Conservation (phyloP, 2,113 vertebrate genomes). For the Macrotus californicus region DNA sequence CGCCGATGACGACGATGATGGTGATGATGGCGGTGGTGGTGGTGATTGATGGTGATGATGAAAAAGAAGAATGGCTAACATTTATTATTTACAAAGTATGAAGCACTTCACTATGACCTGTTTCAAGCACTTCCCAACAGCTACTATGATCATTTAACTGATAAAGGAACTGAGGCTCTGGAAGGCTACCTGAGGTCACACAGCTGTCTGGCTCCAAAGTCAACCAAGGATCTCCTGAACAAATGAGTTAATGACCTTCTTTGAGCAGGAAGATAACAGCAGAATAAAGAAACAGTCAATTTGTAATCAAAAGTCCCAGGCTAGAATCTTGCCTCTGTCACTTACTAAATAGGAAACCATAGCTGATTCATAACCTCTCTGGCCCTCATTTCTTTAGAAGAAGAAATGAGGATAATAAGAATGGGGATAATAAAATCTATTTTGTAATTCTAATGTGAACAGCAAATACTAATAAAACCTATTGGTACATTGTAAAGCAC, state of each 20-base stretch:
- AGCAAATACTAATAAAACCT: not conserved
- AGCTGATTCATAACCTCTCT: not conserved
- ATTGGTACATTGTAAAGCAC: not conserved
- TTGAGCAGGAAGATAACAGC: not conserved
- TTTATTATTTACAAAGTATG: not conserved
- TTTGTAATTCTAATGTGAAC: not conserved
- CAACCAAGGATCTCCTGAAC: not conserved
- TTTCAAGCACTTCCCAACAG: not conserved
- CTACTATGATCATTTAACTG: not conserved
- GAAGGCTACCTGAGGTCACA: not conserved
- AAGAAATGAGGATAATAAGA: no score
- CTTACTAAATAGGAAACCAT: not conserved
- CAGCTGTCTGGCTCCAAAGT: not conserved
- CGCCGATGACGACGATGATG: not conserved
- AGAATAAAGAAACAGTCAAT: not conserved
- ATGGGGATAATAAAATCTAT: not conserved
- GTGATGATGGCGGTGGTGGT: not conserved
- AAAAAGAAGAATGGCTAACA: not conserved
- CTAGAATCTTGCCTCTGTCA: not conserved
- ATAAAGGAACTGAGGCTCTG: not conserved
- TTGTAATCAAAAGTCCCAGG: not conserved
- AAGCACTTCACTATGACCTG: not conserved
- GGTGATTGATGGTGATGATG: no score
- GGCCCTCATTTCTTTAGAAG: not conserved
- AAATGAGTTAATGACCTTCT: not conserved